A percentile compares a stretch with the other conserved stretches of the same genome.
These are phyloP conservation scores for Cochlearius cochlearius DNA, from an alignment of 2,113 vertebrate genomes.

Conservation along the genomic window DNA sequence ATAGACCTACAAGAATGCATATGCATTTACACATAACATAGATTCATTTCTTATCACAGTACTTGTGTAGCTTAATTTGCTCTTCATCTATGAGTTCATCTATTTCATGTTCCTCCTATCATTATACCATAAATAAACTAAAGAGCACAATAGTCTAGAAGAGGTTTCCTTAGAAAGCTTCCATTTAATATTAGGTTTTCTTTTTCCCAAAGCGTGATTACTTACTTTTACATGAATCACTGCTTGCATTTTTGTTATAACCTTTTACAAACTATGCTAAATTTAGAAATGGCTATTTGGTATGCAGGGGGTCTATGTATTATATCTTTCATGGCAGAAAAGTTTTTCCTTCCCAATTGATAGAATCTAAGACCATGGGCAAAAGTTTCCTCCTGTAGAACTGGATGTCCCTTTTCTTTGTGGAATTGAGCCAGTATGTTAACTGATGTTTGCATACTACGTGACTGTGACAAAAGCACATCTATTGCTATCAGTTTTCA, in stretches of 20 bases:
- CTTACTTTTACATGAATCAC: neutral
- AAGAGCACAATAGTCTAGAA: neutral
- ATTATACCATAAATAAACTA: neutral
- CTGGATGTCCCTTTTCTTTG: neutral
- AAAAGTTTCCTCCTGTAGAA: neutral
- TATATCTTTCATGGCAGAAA: neutral
- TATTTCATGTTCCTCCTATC: neutral
- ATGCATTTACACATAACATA: neutral
- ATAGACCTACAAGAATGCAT: neutral
- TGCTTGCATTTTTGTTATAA: neutral
- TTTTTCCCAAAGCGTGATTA: neutral
- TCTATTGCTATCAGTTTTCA: neutral
- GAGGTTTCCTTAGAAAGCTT: neutral
- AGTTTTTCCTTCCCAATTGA: neutral
- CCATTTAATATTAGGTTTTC: fast-evolving
- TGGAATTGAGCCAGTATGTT: neutral
- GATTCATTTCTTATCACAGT: neutral
- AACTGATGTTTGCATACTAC: neutral
- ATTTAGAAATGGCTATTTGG: neutral
- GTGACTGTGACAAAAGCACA: neutral
- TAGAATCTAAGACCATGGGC: neutral
- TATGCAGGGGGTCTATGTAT: neutral
- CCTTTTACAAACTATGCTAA: neutral
- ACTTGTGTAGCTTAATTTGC: neutral
- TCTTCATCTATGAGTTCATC: neutral